A percentile compares a stretch with the other conserved stretches of the same genome.
Evolutionary conservation across 2,113 vertebrate species (phyloP).

Genomic region (Malurus alboscapulatus): DNA sequence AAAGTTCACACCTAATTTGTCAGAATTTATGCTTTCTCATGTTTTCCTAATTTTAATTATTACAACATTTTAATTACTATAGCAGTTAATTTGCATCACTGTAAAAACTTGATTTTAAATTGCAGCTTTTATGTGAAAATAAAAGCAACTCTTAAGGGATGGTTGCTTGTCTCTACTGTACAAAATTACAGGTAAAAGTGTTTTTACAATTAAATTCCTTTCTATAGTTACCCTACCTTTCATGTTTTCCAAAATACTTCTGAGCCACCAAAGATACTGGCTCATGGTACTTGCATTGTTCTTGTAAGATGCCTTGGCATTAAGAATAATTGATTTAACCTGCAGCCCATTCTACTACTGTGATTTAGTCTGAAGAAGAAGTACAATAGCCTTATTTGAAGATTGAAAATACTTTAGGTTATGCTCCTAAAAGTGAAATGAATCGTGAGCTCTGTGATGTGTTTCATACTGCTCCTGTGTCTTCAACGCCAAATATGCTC

Average conservation of each 20-base stretch:
- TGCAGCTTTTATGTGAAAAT: not conserved
- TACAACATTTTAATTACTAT: not conserved
- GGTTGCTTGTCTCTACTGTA: not conserved
- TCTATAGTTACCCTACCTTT: not conserved
- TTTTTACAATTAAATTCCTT: not conserved
- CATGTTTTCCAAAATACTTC: not conserved
- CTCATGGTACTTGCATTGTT: not conserved
- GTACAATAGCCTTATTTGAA: not conserved
- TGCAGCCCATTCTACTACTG: not conserved
- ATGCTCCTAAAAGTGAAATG: not conserved
- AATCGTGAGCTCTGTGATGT: not conserved
- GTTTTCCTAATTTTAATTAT: not conserved
- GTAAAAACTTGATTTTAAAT: not conserved
- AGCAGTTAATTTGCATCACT: not conserved
- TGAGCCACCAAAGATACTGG: not conserved
- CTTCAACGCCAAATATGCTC: not conserved
- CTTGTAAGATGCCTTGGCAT: not conserved
- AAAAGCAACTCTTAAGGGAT: not conserved
- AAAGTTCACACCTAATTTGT: not conserved
- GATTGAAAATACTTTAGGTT: not conserved
- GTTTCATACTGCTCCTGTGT: not conserved
- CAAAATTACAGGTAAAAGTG: not conserved
- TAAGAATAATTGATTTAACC: not conserved
- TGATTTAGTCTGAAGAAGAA: not conserved
- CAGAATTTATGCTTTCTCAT: not conserved